phyloP scores from a whole-genome alignment of 2,888 invertebrate species.

The Tineola bisselliella region DNA sequence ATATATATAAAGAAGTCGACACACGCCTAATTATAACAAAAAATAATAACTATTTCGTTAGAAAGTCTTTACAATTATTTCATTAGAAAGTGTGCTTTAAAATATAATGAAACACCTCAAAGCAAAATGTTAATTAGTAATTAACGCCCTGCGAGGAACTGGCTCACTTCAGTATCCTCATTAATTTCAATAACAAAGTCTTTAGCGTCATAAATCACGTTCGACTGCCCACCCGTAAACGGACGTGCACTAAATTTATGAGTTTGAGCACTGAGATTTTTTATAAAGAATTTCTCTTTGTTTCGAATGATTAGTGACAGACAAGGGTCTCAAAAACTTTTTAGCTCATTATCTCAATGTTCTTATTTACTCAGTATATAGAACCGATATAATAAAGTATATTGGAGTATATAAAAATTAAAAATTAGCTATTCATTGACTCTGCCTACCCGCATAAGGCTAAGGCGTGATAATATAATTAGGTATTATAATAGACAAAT shows the following conservation, averaged over 20 bases:
- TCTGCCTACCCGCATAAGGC: no score
- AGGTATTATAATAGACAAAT: background rate
- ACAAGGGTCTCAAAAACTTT: no score
- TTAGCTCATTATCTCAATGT: no score
- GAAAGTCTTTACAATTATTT: slow-evolving; percentile 4
- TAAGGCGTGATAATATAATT: background rate
- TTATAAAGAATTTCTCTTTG: no score
- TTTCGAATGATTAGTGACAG: no score
- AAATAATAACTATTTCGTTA: background rate
- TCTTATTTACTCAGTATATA: no score
- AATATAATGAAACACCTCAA: slow-evolving; percentile 1
- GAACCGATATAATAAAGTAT: no score
- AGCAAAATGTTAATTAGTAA: slow-evolving; percentile 24
- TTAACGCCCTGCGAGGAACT: slow-evolving; percentile 21
- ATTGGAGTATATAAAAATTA: no score
- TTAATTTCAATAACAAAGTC: slow-evolving; percentile 15
- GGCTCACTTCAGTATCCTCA: slow-evolving; percentile 17
- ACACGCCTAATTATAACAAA: background rate
- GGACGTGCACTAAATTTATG: background rate
- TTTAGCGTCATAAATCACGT: slow-evolving; percentile 14
- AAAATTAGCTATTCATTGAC: no score
- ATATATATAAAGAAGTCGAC: background rate
- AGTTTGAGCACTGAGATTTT: background rate
- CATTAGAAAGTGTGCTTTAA: background rate
- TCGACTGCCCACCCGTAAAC: slow-evolving; percentile 13